Evolutionary conservation across 2,888 invertebrate species (phyloP).

Genomic region (Temnothorax unifasciatus): DNA sequence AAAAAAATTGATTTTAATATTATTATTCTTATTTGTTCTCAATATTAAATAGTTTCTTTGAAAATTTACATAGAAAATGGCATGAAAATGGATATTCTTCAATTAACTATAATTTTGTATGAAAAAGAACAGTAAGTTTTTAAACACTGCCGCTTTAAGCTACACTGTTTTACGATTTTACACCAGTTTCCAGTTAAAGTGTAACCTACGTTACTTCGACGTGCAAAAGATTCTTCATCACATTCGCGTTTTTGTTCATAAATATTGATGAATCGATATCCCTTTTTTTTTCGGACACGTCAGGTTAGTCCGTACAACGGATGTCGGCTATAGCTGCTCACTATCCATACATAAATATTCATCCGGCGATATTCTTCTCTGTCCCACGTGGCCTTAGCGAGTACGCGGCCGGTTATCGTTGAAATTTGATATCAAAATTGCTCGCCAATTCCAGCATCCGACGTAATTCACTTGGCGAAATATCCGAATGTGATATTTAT

Average conservation of each 20-base stretch:
- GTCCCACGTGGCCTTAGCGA: not conserved
- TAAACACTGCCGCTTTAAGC: not conserved
- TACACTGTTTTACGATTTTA: constrained; percentile 3
- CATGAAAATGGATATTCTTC: not conserved
- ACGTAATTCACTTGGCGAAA: constrained; percentile 28
- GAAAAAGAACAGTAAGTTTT: not conserved
- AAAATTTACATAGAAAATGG: not conserved
- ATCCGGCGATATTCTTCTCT: constrained; percentile 40
- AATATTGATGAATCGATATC: constrained; percentile 53
- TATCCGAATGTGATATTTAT: constrained; percentile 30
- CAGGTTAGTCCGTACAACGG: constrained; percentile 40
- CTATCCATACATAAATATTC: constrained; percentile 55
- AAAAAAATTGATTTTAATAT: not conserved
- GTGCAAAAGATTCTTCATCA: constrained; percentile 38
- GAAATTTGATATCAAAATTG: constrained; percentile 52
- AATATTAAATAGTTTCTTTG: not conserved
- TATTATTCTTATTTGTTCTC: not conserved
- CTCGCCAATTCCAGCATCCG: constrained; percentile 13
- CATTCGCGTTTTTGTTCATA: constrained; percentile 43
- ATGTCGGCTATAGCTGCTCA: constrained; percentile 35
- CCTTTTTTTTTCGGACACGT: constrained; percentile 39
- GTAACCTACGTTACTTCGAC: constrained; percentile 36
- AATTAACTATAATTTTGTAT: not conserved
- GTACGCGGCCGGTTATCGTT: constrained; percentile 27
- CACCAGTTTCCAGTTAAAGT: constrained; percentile 32